Evolutionary conservation across 1,140 invertebrate genomes (phyloP).

Genomic region (Drosophila pachea): DNA sequence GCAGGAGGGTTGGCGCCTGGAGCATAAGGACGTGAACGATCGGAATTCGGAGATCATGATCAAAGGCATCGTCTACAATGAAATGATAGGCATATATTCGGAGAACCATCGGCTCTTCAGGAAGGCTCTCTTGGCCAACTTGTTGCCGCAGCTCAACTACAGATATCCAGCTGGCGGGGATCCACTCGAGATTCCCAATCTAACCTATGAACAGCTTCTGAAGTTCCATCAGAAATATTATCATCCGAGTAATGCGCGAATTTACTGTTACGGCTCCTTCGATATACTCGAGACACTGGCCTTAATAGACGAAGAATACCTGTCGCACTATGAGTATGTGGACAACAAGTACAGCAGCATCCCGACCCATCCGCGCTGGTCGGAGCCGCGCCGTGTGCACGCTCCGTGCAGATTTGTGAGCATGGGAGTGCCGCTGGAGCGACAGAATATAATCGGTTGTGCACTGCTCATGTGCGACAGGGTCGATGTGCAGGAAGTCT

Average conservation of each 20-base stretch:
- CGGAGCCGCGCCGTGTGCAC: constrained; percentile 81
- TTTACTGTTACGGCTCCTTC: constrained; percentile 95
- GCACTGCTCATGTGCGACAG: constrained; percentile 88
- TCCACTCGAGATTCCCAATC: constrained; percentile 89
- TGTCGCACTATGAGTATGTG: constrained; percentile 81
- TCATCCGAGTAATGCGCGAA: constrained; percentile 93
- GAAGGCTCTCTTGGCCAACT: constrained; percentile 86
- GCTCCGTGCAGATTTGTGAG: constrained; percentile 87
- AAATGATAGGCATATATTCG: constrained; percentile 97
- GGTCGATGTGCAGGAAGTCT: constrained; percentile 87
- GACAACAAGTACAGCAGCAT: constrained; percentile 84
- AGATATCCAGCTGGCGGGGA: constrained; percentile 91
- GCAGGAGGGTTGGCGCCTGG: constrained; percentile 96
- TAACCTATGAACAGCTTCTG: constrained; percentile 88
- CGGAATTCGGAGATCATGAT: constrained; percentile 87
- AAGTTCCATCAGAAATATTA: constrained; percentile 92
- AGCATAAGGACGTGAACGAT: constrained; percentile 88
- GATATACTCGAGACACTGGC: constrained; percentile 88
- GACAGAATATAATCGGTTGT: constrained; percentile 90
- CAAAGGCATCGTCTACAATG: constrained; percentile 97
- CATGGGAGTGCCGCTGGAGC: constrained; percentile 86
- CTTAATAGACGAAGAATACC: constrained; percentile 87
- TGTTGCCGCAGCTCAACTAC: constrained; percentile 92
- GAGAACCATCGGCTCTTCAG: constrained; percentile 88
- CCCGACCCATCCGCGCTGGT: constrained; percentile 87